Base-by-base conservation (phyloP, 2,888 invertebrate species). In the Ochropacha duplaris region DNA sequence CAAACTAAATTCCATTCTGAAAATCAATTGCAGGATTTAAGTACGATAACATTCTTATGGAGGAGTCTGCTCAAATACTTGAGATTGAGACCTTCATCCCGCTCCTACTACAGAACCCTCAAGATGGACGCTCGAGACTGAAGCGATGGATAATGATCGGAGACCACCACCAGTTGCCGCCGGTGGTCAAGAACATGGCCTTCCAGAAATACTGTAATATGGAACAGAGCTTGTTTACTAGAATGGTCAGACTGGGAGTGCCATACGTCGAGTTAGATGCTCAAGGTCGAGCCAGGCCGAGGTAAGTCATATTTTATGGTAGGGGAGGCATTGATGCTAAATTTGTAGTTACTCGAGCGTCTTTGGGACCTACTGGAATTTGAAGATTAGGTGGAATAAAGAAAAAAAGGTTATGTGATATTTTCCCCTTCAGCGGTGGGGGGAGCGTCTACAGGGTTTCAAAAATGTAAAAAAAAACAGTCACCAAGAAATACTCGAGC, bases 101-200 rank as follows among this genome's bases (percentile, higher is more conserved):
- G 0, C 93, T 99, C 14, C 94, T 99, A 2, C 94, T 99, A n/a
- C 99, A 99, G 93, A 99, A 99, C 89, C 99, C 99, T 0, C 96
- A 99, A 84, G 99, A 99, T 83, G 99, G 99, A 0, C 96, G 96
- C 69, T 99, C 98, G 80, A 94, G 99, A 0, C 93, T 99, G 60
- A 99, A 99, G 88, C 94, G 99, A 16, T 99, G 99, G 99, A 99
- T 99, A 73, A 99, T 99, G 99, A 99, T 99, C 77, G 99, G 99
- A 0, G 99, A 97, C 90, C 99, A 99, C 88, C 99, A 99, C 89
- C 99, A 99, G 88, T 93, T 99, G 71, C 99, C 99, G 0, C 99
- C 99, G 0, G 99, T 99, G 12, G 99, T 99, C 52, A 99, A 99
- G 91, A 99, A 99, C 87, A 99, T 99, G 98, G 99, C 99, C 8